Evolutionary conservation across 2,797 vertebrate genomes (phyloP).

Genomic region (Liasis olivaceus): DNA sequence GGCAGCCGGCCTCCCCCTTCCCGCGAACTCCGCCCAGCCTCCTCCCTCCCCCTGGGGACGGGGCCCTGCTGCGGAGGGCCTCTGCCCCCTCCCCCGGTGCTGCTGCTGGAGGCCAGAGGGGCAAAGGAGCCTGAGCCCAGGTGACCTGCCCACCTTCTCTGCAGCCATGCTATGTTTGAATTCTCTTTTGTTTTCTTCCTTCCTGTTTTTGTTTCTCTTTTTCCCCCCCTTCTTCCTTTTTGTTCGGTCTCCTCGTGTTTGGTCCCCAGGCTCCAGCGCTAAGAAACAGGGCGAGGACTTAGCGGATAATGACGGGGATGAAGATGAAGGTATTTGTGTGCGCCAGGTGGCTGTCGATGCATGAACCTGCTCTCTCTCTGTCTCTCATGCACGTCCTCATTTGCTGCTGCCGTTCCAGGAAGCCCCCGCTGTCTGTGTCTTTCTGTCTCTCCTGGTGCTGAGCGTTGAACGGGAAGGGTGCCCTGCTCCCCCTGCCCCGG

Average conservation of each 20-base stretch:
- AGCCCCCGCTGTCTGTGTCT: conserved; percentile 60
- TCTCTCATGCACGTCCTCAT: conserved; percentile 56
- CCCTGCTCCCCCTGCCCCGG: not conserved
- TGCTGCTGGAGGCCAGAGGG: not conserved
- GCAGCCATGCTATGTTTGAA: conserved; percentile 92
- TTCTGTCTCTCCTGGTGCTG: conserved; percentile 37
- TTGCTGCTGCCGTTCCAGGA: conserved; percentile 69
- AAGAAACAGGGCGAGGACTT: conserved; percentile 99
- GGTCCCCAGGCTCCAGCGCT: conserved; percentile 94
- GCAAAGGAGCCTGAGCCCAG: conserved; percentile 38
- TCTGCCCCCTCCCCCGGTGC: conserved; percentile 28
- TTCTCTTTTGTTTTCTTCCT: conserved; percentile 79
- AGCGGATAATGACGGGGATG: conserved; percentile 99
- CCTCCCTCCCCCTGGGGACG: not conserved
- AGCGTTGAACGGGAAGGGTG: conserved; percentile 50
- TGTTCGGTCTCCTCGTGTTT: conserved; percentile 89
- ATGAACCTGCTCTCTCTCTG: conserved; percentile 56
- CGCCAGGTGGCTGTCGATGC: conserved; percentile 78
- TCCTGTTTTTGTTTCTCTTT: conserved; percentile 73
- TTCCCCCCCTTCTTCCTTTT: conserved; percentile 79
- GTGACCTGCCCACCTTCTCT: conserved; percentile 62
- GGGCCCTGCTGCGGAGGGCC: conserved; percentile 32
- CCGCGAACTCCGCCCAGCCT: not conserved
- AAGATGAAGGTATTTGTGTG: conserved; percentile 99
- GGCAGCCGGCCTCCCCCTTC: not conserved